Conservation (phyloP, 2,113 vertebrate genomes). For the Sapayoa aenigma region DNA sequence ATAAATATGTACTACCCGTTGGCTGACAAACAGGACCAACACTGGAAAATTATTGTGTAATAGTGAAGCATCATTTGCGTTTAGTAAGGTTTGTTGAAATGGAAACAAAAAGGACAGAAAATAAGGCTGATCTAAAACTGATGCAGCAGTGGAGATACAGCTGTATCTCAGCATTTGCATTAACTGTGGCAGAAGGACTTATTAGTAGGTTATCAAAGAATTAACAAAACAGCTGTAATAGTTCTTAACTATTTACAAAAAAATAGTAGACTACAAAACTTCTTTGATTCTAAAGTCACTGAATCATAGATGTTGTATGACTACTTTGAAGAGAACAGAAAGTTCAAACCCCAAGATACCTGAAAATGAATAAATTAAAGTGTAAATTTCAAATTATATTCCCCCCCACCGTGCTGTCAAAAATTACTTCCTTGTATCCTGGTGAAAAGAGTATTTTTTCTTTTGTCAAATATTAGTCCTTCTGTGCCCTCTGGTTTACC, state of each 20-base stretch:
- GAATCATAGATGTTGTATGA: neutral
- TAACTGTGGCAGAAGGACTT: neutral
- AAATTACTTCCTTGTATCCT: neutral
- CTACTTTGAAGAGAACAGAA: neutral
- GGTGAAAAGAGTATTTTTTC: neutral
- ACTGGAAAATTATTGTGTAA: neutral
- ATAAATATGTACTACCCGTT: neutral
- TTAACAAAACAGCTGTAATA: neutral
- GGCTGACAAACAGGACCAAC: neutral
- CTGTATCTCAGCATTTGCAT: neutral
- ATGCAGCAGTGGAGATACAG: neutral
- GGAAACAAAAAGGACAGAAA: neutral
- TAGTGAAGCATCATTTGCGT: neutral
- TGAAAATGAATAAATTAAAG: neutral
- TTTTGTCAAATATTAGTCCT: neutral
- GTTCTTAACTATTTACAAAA: neutral
- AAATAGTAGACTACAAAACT: neutral
- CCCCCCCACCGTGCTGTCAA: too few relatives aligned
- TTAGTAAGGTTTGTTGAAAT: conserved; percentile 10
- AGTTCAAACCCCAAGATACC: neutral
- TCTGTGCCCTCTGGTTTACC: neutral
- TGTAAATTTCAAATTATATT: neutral
- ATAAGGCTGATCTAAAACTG: conserved; percentile 5
- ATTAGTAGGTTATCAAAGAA: neutral
- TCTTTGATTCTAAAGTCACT: neutral